These are phyloP conservation scores for Yponomeuta plumbellus DNA, from an alignment of 2,888 invertebrate species.

Conservation along the genomic window DNA sequence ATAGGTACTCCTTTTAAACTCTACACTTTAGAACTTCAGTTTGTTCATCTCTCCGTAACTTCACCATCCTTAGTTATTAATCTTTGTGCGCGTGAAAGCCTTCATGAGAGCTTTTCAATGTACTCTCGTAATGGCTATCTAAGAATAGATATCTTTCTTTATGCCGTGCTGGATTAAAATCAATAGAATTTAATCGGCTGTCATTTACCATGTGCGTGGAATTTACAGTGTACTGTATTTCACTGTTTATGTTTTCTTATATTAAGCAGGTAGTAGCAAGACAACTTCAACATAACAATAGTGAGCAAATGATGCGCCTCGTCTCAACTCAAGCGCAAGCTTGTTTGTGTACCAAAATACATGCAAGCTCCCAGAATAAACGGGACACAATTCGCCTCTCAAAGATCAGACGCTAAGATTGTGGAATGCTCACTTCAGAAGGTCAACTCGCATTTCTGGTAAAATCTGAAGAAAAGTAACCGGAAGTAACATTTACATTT, in stretches of 20 bases:
- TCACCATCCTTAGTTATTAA: background rate
- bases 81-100: background rate
- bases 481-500: too few relatives aligned
- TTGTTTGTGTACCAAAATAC: slow-evolving; percentile 1
- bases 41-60: background rate
- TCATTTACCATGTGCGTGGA: too few relatives aligned
- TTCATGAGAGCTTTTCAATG: slow-evolving; percentile 1
- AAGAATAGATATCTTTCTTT: too few relatives aligned
- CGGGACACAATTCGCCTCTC: background rate
- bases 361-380: background rate
- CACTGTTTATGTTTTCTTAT: background rate
- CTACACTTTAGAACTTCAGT: background rate
- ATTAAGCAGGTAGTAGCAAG: background rate
- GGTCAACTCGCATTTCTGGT: background rate
- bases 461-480: background rate
- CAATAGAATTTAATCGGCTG: too few relatives aligned
- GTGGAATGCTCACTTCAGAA: background rate
- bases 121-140: background rate
- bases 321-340: background rate
- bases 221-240: too few relatives aligned
- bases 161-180: too few relatives aligned
- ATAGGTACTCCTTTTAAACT: background rate
- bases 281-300: background rate
- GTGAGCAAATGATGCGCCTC: background rate
- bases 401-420: slow-evolving; percentile 14